Evolutionary conservation across 2,797 vertebrate species (phyloP).

Genomic region (Falco peregrinus): DNA sequence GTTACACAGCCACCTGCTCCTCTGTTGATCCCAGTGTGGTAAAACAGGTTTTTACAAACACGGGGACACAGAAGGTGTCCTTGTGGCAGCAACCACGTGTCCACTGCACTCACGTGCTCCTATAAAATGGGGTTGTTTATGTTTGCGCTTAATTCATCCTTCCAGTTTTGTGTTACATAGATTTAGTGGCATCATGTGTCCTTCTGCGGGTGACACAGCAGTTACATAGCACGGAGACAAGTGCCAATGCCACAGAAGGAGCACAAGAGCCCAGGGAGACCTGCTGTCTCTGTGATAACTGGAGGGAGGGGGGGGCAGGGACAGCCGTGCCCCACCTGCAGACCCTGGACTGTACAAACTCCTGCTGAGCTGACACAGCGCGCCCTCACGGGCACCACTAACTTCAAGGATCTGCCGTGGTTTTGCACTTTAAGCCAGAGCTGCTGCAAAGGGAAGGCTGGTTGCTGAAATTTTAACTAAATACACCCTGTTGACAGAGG

Average conservation of each 20-base stretch:
- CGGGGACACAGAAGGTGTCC: not conserved
- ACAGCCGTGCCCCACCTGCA: not conserved
- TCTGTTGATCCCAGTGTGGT: not conserved
- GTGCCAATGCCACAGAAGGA: not conserved
- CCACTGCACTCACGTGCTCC: not conserved
- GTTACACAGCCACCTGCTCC: not conserved
- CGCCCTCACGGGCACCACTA: not conserved
- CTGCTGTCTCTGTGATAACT: not conserved
- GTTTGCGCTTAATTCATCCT: not conserved
- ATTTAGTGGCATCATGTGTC: not conserved
- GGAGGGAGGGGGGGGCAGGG: not conserved
- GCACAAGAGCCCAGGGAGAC: not conserved
- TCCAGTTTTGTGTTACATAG: not conserved
- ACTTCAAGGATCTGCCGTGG: not conserved
- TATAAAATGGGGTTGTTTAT: not conserved
- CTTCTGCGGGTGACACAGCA: not conserved
- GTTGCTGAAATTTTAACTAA: not conserved
- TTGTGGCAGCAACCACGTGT: not conserved
- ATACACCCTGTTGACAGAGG: not conserved
- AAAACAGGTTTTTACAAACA: not conserved
- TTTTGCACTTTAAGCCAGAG: not conserved
- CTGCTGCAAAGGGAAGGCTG: not conserved
- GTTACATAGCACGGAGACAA: rapidly evolving
- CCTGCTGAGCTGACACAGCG: rapidly evolving
- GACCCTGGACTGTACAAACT: rapidly evolving